phyloP scores from a whole-genome alignment of 2,888 invertebrate species.

The Acutogordius australiensis region DNA sequence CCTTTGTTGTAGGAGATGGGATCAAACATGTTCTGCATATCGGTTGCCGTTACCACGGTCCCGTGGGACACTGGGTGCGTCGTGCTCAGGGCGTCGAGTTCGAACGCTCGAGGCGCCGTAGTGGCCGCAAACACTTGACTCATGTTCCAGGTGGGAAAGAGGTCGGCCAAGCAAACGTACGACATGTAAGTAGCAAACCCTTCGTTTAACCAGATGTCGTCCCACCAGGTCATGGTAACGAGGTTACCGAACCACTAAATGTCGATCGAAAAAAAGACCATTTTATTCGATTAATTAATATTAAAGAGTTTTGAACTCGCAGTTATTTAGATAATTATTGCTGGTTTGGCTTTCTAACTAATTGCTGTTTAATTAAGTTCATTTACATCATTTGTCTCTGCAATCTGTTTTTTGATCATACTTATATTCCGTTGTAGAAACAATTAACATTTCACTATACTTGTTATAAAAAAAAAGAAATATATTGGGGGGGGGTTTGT shows the following conservation, averaged over 20 bases:
- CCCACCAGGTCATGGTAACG: conserved; percentile 23
- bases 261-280: no score
- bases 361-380: no score
- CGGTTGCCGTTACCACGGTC: conserved; percentile 37
- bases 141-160: conserved; percentile 19
- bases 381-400: no score
- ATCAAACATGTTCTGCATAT: conserved; percentile 43
- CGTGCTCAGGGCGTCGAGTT: conserved; percentile 36
- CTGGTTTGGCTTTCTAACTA: no score
- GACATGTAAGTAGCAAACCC: conserved; percentile 22
- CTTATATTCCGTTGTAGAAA: no score
- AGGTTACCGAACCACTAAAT: conserved; percentile 23
- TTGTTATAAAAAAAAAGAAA: no score
- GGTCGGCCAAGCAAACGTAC: conserved; percentile 17
- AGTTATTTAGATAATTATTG: no score
- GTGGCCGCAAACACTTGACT: conserved; percentile 17
- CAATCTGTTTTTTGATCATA: no score
- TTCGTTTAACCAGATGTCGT: conserved; percentile 22
- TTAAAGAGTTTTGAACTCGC: no score
- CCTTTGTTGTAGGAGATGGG: conserved; percentile 42
- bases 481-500: no score
- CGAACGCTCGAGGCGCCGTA: conserved; percentile 16
- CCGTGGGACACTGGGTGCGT: conserved; percentile 39
- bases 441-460: no score
- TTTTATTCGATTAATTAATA: no score